These are phyloP conservation scores for Drosophila orena DNA, from an alignment of 1,140 invertebrate species.

Conservation along the genomic window DNA sequence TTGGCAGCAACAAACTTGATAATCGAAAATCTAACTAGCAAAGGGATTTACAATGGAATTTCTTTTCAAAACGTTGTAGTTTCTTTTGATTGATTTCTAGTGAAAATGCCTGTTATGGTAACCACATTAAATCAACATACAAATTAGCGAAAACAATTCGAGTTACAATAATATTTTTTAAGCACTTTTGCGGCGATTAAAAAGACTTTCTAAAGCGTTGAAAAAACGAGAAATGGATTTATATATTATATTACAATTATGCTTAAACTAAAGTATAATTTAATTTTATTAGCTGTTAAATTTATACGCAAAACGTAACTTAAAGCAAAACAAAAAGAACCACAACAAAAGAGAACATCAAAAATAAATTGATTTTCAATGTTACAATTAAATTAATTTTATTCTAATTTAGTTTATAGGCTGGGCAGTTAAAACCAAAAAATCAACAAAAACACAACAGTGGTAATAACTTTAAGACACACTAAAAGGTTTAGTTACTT, in stretches of 20 bases:
- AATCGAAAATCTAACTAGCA: conserved; percentile 44
- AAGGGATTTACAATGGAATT: conserved; percentile 23
- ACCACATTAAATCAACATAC: conserved; percentile 51
- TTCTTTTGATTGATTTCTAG: conserved; percentile 59
- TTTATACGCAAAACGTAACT: conserved; percentile 74
- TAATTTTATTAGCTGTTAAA: conserved; percentile 81
- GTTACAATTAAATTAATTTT: conserved; percentile 78
- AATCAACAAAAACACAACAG: conserved; percentile 32
- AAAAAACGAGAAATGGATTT: conserved; percentile 66
- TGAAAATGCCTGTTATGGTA: conserved; percentile 46
- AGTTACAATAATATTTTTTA: conserved; percentile 77
- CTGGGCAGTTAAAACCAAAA: conserved; percentile 72
- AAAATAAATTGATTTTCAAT: conserved; percentile 82
- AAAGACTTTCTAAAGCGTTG: conserved; percentile 71
- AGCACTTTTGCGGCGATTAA: conserved; percentile 79
- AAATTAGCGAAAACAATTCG: conserved; percentile 57
- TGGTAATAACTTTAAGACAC: conserved; percentile 53
- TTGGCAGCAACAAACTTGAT: conserved; percentile 38
- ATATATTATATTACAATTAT: conserved; percentile 75
- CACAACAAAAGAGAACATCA: conserved; percentile 65
- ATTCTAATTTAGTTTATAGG: conserved; percentile 69
- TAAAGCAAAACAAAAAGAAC: conserved; percentile 50
- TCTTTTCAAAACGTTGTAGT: conserved; percentile 41
- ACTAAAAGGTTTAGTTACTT: conserved; percentile 48
- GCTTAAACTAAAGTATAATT: conserved; percentile 80